A percentile compares a stretch with the other conserved stretches of the same genome.
Conservation (phyloP, 2,888 invertebrate genomes). For the Esperia sulphurella region DNA sequence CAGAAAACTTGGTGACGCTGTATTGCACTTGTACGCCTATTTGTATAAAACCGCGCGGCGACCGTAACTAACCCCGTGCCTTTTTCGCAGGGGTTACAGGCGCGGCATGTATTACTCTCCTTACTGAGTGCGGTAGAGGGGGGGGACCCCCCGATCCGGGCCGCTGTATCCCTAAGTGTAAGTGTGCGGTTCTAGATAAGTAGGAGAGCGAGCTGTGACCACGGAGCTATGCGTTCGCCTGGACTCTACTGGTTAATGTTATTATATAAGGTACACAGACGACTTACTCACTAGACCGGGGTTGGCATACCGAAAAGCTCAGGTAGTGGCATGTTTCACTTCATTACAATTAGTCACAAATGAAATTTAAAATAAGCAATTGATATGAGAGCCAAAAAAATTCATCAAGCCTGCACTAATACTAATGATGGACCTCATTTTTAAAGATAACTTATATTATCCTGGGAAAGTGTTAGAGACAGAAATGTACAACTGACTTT, state of each 20-base stretch:
- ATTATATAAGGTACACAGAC: background rate
- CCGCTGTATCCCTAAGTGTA: slow-evolving; percentile 14
- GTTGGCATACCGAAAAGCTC: background rate
- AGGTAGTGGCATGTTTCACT: too few relatives aligned
- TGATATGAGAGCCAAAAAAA: too few relatives aligned
- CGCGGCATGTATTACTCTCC: slow-evolving; percentile 84
- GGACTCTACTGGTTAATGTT: slow-evolving; percentile 2
- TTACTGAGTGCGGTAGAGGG: slow-evolving; percentile 79
- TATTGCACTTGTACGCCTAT: background rate
- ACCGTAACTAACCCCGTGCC: slow-evolving; percentile 44
- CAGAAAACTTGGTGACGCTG: background rate
- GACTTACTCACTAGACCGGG: too few relatives aligned
- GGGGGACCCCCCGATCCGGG: slow-evolving; percentile 5
- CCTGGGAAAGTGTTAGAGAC: too few relatives aligned
- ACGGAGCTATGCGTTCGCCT: slow-evolving; percentile 5
- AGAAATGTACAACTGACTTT: too few relatives aligned
- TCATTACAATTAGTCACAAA: too few relatives aligned
- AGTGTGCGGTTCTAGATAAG: slow-evolving; percentile 22
- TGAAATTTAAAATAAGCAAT: too few relatives aligned
- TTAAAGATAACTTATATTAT: too few relatives aligned
- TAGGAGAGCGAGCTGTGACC: slow-evolving; percentile 6
- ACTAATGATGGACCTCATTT: too few relatives aligned
- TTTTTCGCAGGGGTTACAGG: slow-evolving; percentile 83
- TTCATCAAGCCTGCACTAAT: too few relatives aligned
- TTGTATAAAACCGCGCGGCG: background rate